phyloP scores from a whole-genome alignment of 2,888 invertebrate species.

The Stratiomys singularior region DNA sequence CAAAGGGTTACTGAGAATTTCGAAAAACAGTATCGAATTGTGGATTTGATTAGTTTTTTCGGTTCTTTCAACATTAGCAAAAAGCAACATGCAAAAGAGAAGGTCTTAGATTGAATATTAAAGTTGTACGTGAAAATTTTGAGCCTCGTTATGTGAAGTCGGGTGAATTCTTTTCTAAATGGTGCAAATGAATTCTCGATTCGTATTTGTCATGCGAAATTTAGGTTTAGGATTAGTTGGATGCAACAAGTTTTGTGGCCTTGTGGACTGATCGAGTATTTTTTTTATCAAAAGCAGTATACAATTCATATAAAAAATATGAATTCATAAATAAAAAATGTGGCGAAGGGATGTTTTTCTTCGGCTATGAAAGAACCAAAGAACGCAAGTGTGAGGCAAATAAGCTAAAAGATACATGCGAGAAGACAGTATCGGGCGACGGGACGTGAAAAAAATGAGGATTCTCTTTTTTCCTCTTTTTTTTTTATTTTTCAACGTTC shows the following conservation, averaged over 20 bases:
- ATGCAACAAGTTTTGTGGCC: conserved; percentile 4
- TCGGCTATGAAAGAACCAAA: too few species aligned
- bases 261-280: too few species aligned
- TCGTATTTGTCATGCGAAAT: neutral
- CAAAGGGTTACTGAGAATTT: conserved; percentile 1
- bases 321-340: too few species aligned
- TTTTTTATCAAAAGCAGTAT: too few species aligned
- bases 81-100: neutral
- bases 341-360: too few species aligned
- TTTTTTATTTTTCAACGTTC: too few species aligned
- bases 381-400: too few species aligned
- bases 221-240: conserved; percentile 14
- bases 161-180: neutral
- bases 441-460: too few species aligned
- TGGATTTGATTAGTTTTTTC: conserved; percentile 8
- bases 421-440: too few species aligned
- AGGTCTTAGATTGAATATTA: neutral
- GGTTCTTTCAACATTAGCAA: neutral
- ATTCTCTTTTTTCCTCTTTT: too few species aligned
- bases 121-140: neutral
- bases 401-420: too few species aligned
- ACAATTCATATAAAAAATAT: too few species aligned
- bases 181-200: neutral
- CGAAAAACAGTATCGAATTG: neutral
- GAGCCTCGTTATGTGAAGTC: conserved; percentile 1